A percentile compares a stretch with the other conserved stretches of the same genome.
Evolutionary conservation across 2,888 invertebrate species (phyloP).

Genomic region (Acleris emargana): DNA sequence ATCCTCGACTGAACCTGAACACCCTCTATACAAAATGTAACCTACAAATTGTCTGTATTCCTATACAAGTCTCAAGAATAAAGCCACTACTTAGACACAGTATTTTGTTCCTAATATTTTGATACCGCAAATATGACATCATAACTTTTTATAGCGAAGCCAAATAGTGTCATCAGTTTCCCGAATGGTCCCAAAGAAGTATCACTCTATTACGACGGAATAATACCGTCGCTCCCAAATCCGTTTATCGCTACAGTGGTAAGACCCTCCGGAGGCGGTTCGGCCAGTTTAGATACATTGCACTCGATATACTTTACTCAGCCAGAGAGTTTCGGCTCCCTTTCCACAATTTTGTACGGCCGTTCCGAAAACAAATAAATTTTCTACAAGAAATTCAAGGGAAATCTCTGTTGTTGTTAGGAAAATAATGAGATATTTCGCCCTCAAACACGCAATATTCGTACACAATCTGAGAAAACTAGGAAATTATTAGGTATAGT

Average conservation of each 20-base stretch:
- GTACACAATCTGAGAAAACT: constrained; percentile 1
- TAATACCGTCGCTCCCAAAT: constrained; percentile 70
- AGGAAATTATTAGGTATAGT: background rate
- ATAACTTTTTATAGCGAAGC: constrained; percentile 78
- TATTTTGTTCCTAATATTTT: constrained; percentile 71
- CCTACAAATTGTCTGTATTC: too few relatives aligned
- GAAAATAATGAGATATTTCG: constrained; percentile 16
- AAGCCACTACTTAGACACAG: constrained; percentile 47
- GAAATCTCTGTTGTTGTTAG: constrained; percentile 31
- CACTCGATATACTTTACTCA: constrained; percentile 61
- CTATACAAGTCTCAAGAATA: constrained; percentile 36
- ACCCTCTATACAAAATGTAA: constrained; percentile 6
- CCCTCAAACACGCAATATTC: background rate
- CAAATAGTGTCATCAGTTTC: constrained; percentile 77
- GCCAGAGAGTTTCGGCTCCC: constrained; percentile 53
- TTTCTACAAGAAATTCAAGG: constrained; percentile 44
- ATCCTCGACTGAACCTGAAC: background rate
- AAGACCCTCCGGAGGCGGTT: constrained; percentile 58
- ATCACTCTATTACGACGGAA: constrained; percentile 72
- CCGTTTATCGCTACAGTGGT: constrained; percentile 72
- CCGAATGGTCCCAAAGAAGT: constrained; percentile 71
- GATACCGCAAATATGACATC: constrained; percentile 70
- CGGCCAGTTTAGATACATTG: constrained; percentile 64
- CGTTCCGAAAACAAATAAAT: constrained; percentile 51
- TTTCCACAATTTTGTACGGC: constrained; percentile 49